These are phyloP conservation scores for Porphyrio hochstetteri DNA, from an alignment of 2,113 vertebrate genomes.

Conservation along the genomic window DNA sequence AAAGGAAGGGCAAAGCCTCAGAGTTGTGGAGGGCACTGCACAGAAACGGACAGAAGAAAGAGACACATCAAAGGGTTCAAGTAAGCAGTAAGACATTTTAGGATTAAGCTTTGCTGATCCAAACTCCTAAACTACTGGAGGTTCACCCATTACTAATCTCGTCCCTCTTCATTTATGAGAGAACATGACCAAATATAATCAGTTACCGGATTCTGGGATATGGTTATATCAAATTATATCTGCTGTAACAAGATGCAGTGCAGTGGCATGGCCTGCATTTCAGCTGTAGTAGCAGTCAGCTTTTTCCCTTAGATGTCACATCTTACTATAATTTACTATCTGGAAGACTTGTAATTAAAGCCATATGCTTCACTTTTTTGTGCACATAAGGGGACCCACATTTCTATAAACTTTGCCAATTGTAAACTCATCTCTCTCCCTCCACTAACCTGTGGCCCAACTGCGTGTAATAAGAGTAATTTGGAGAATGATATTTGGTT, in stretches of 20 bases:
- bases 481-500: conserved; percentile 39
- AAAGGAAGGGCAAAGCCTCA: not conserved
- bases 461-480: conserved; percentile 45
- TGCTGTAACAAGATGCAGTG: not conserved
- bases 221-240: conserved; percentile 18
- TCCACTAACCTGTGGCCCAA: conserved; percentile 29
- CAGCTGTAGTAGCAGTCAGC: conserved; percentile 1
- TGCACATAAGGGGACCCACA: not conserved
- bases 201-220: conserved; percentile 24
- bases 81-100: not conserved
- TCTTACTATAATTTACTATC: conserved; percentile 40
- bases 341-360: conserved; percentile 55
- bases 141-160: conserved; percentile 33
- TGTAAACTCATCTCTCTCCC: conserved; percentile 25
- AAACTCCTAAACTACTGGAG: not conserved
- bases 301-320: conserved; percentile 20
- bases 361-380: not conserved
- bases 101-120: not conserved
- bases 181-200: conserved; percentile 51
- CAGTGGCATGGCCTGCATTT: not conserved
- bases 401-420: conserved; percentile 15
- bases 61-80: not conserved
- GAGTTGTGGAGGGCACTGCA: not conserved
- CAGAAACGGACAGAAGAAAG: not conserved
- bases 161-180: conserved; percentile 21